Base-by-base conservation (phyloP, 2,113 vertebrate genomes). In the Lophius piscatorius region DNA sequence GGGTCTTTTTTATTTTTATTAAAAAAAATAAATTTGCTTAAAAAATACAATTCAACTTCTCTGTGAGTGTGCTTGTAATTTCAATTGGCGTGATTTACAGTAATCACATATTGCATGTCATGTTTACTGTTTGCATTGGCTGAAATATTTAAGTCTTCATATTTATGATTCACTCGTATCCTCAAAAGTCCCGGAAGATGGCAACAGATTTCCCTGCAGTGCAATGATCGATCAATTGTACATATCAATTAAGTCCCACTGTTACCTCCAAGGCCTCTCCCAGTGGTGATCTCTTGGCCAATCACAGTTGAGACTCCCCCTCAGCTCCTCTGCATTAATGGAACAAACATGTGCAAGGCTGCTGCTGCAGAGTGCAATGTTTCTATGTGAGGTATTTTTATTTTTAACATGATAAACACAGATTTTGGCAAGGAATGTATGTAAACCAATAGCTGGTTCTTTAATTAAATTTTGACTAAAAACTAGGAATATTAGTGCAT, bases 211-310 rank as follows among this genome's bases (percentile, higher is more conserved):
- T 90, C 83, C 86, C 82, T 28, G 61, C 61, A 82, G 78, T 68
- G 74, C 81, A 60, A 52, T 79, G 78, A 90, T 90, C 88, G 84
- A 91, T 91, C 87, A 84, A 88, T 91, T 88, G 81, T 77, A 81
- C 81, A 58, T 77, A 90, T 85, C 86, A 88, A 91, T 91, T 90
- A 87, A 87, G 76, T 86, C 82, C 54, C 14, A 4, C 77, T 88
- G 78, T 89, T 81, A 87, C 41, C 66, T 49, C 77, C 75, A 72
- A 88, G 79, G 82, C 75, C 34, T 83, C 71, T 81, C 23, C 38
- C 40, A 36, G 62, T 81, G 45, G 57, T 61, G 51, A 55, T 33
- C 20, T 78, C 23, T 39, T 61, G 48, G 63, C 63, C 71, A 72
- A 61, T 85, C 70, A 45, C 7, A 16, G 40, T 18, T 6, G 23